A percentile compares a stretch with the other conserved stretches of the same genome.
These are phyloP conservation scores for Halichoeres trimaculatus DNA, from an alignment of 2,113 vertebrate species.

Conservation along the genomic window DNA sequence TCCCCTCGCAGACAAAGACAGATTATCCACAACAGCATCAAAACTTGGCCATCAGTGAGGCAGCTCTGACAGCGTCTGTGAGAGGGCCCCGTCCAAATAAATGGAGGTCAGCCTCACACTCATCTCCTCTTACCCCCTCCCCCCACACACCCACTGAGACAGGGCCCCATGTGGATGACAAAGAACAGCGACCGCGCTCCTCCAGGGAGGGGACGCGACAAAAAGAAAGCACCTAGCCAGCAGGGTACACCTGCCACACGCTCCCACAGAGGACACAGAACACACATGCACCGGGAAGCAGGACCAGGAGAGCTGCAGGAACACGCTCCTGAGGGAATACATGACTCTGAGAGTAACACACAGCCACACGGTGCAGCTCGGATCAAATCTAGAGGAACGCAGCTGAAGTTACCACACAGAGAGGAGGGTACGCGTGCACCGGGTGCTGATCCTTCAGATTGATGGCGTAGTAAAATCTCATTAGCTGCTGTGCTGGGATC, in stretches of 20 bases:
- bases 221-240: slow-evolving; percentile 52
- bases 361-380: slow-evolving; percentile 33
- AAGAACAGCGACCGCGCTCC: slow-evolving; percentile 58
- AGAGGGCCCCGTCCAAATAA: slow-evolving; percentile 67
- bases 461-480: slow-evolving; percentile 59
- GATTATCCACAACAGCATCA: slow-evolving; percentile 63
- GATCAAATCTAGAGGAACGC: slow-evolving; percentile 59
- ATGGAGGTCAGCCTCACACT: slow-evolving; percentile 70
- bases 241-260: slow-evolving; percentile 67
- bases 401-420: slow-evolving; percentile 49
- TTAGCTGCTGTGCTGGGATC: slow-evolving; percentile 45
- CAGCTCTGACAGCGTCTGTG: slow-evolving; percentile 56
- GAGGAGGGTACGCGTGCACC: slow-evolving; percentile 20
- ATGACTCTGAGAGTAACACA: slow-evolving; percentile 42
- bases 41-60: slow-evolving; percentile 70
- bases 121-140: slow-evolving; percentile 19
- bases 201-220: slow-evolving; percentile 54
- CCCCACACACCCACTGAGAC: slow-evolving; percentile 45
- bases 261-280: slow-evolving; percentile 65
- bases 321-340: slow-evolving; percentile 64
- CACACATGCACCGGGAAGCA: slow-evolving; percentile 54
- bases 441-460: slow-evolving; percentile 39
- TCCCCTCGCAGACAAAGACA: slow-evolving; percentile 33
- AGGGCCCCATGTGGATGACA: slow-evolving; percentile 57
- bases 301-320: slow-evolving; percentile 47